phyloP scores from a whole-genome alignment of 1,140 invertebrate genomes.

The Potamilus streckersoni region DNA sequence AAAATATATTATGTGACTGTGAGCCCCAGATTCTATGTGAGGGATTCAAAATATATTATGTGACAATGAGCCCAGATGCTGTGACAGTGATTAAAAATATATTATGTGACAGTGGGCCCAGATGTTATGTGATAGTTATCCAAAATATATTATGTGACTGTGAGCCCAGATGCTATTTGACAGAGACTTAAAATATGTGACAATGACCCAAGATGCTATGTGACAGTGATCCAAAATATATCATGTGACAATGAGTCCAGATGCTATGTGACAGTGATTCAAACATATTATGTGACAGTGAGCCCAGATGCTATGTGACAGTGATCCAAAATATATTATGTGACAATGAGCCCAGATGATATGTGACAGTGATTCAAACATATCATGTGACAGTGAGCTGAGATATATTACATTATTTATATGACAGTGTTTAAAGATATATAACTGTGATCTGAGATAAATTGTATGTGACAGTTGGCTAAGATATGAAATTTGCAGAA shows the following conservation, averaged over 20 bases:
- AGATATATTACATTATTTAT: neutral
- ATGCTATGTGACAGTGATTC: too few relatives aligned
- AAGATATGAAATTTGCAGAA: too few relatives aligned
- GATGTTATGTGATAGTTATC: neutral
- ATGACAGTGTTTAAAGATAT: neutral
- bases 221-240: neutral
- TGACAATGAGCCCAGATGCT: too few relatives aligned
- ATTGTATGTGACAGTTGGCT: neutral
- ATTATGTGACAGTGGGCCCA: too few relatives aligned
- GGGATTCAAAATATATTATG: neutral
- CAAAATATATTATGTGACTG: neutral
- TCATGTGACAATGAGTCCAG: too few relatives aligned
- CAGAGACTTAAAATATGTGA: neutral
- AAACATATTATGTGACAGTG: too few relatives aligned
- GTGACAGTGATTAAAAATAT: too few relatives aligned
- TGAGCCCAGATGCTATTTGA: neutral
- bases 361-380: neutral
- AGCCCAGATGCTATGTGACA: neutral
- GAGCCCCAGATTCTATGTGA: too few relatives aligned
- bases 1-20: neutral
- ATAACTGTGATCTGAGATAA: neutral
- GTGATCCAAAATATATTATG: neutral
- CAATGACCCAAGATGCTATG: neutral
- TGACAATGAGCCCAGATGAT: neutral
- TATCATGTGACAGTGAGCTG: neutral